These are phyloP conservation scores for Drosophila littoralis DNA, from an alignment of 1,140 invertebrate species.

Conservation along the genomic window DNA sequence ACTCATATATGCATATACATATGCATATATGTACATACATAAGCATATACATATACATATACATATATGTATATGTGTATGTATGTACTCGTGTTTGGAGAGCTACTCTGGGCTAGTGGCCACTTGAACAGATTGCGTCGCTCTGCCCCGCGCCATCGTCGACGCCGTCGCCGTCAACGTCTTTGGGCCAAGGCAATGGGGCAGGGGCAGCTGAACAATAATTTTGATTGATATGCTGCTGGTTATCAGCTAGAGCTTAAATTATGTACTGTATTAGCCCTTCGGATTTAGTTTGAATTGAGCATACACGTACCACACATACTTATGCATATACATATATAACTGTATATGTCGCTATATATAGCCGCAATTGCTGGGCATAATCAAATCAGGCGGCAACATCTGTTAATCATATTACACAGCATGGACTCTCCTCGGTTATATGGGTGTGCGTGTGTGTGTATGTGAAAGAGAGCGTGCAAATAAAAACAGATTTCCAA, in stretches of 20 bases:
- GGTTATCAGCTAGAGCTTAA: conserved; percentile 60
- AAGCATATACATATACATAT: no score
- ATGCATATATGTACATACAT: no score
- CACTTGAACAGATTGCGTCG: conserved; percentile 46
- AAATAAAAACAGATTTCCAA: conserved; percentile 83
- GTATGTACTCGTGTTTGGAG: conserved; percentile 9
- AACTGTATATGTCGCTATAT: conserved; percentile 10
- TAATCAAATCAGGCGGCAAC: conserved; percentile 64
- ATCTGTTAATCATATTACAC: conserved; percentile 75
- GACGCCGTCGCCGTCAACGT: not conserved
- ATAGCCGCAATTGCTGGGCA: conserved; percentile 34
- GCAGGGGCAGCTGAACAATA: conserved; percentile 7
- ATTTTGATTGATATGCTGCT: conserved; percentile 72
- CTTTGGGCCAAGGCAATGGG: conserved; percentile 44
- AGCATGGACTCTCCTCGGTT: conserved; percentile 35
- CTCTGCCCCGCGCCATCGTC: not conserved
- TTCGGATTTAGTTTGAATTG: conserved; percentile 37
- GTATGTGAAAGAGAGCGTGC: conserved; percentile 74
- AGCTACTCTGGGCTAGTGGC: conserved; percentile 23
- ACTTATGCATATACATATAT: conserved; percentile 8
- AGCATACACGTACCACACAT: not conserved
- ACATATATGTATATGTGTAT: conserved; percentile 15
- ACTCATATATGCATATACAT: conserved; percentile 30
- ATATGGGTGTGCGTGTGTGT: conserved; percentile 16
- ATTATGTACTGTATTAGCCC: conserved; percentile 66